Evolutionary conservation across 2,797 vertebrate genomes (phyloP), one percentile per base, ranked within the genome.

Genomic region (Huso huso): DNA sequence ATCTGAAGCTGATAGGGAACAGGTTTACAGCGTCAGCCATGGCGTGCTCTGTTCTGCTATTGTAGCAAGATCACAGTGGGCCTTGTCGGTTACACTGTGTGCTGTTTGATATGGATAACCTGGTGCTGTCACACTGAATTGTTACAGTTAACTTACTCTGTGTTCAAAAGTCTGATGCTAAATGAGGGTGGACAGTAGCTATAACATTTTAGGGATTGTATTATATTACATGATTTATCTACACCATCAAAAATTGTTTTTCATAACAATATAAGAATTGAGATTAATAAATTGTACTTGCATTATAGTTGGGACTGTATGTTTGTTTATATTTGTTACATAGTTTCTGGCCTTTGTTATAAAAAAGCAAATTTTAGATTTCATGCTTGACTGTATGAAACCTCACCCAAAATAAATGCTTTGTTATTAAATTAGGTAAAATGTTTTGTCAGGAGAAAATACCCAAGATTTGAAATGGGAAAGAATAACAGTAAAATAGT

Each of bases 261-360:
- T 37, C 23, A 37, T 37, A 37, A 68, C 49, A 48, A 66, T 67
- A 72, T 75, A 66, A 68, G 70, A 69, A 75, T 73, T 68, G 69
- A 69, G 55, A 49, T 64, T 58, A 58, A 58, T 58, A 58, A 58
- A 58, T 6, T 58, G 13, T 58, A 58, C 23, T 37, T 37, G 23
- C 23, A 37, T 58, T 58, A 6, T 60, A 50, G 64, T 64, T 59
- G 13, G 6, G 64, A 62, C 64, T 51, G 52, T 63, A 62, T 68
- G 68, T 18, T 18, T 77, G 72, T 74, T 77, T 72, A 62, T 63
- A 57, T 72, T 69, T 70, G 55, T 63, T 61, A 23, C 52, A 68
- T 18, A 12, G 48, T 68, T 68, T 76, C 66, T 75, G 69, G 77
- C 66, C 68, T 48, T 64, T 70, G 63, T 75, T 66, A 18, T 68